Conservation (phyloP, 2,113 vertebrate genomes). For the Thermophis baileyi region DNA sequence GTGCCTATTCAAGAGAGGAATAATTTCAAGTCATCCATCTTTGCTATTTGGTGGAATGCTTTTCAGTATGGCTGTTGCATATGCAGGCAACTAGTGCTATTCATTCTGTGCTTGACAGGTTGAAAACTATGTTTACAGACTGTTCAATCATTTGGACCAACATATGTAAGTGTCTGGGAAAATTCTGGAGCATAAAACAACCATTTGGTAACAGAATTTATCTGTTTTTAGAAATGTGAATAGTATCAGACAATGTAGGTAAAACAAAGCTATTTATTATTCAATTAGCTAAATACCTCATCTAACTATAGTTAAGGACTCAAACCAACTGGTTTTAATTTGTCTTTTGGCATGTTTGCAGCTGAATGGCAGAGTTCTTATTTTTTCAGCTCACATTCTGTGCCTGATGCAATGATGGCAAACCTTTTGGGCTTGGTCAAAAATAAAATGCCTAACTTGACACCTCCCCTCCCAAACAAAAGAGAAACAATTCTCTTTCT, state of each 20-base stretch:
- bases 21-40: slow-evolving; percentile 6
- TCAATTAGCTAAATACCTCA: not conserved
- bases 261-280: not conserved
- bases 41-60: not conserved
- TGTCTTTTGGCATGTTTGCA: not conserved
- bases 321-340: not conserved
- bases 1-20: not conserved
- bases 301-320: not conserved
- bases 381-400: not conserved
- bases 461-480: not conserved
- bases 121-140: slow-evolving; percentile 12
- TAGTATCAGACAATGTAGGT: not conserved
- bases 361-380: not conserved
- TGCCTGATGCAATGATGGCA: not conserved
- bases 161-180: not conserved
- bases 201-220: not conserved
- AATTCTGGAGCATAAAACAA: not conserved
- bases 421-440: not conserved
- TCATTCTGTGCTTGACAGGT: slow-evolving; percentile 13
- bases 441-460: not conserved
- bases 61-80: slow-evolving; percentile 8
- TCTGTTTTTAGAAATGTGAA: not conserved
- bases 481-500: not conserved
- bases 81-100: not conserved
- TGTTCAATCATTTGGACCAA: slow-evolving; percentile 13